Evolutionary conservation across 2,113 vertebrate genomes (phyloP), one percentile per base, ranked within the genome.

Genomic region (Mola mola): DNA sequence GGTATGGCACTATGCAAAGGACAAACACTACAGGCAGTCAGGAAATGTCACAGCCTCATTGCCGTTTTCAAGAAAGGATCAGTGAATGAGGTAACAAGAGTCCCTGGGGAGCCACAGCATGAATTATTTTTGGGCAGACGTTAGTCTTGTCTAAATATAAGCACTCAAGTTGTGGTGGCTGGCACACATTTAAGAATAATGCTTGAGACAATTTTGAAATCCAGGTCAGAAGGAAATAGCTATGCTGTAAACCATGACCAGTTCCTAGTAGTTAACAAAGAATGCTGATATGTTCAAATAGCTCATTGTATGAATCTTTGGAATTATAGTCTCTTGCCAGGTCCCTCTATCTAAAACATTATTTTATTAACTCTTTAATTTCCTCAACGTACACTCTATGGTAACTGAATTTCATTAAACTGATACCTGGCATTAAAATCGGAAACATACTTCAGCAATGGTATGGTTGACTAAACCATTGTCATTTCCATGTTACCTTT

Each of bases 61-160:
- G 77, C 76, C 77, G 88, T 73, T 83, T 72, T 75, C 57, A 88
- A 83, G 75, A 84, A 86, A 85, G 79, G 52, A 67, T 58, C 64
- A 41, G 60, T 83, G 73, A 72, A 81, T 82, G 85, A 79, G 78
- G 86, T 72, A 80, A 85, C 79, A 82, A 63, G 72, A 65, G 51
- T 81, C 84, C 75, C 78, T 50, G 61, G 72, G 75, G 84, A 79
- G 78, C 29, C 89, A 58, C 88, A 87, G 82, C 83, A 50, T 75
- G 89, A 84, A 81, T 78, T 58, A 86, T 82, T 88, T 88, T 76
- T 76, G 87, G 88, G 82, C 80, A 81, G 81, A 88, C 70, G 68
- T 83, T 82, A 75, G 68, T 55, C 78, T 80, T 82, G 75, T 81
- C 89, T 90, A 89, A 88, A 89, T 87, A 87, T 84, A 88, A 87